Evolutionary conservation across 2,888 invertebrate genomes (phyloP), one percentile per base, ranked within the genome.

Genomic region (Bruchidius siliquastri): DNA sequence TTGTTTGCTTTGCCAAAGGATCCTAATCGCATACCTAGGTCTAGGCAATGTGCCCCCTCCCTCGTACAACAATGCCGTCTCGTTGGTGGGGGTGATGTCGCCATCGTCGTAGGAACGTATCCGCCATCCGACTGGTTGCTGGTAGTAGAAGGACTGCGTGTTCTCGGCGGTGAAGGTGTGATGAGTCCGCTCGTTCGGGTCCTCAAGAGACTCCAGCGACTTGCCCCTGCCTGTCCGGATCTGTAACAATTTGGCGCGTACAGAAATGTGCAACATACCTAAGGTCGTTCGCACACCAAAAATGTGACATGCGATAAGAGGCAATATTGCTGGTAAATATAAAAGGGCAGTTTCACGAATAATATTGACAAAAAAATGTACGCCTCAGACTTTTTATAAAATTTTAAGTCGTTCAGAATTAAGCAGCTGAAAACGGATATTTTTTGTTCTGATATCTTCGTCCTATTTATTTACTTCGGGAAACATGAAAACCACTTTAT

Each of bases 1-100:
- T n/a, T n/a, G n/a, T n/a, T n/a, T n/a, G n/a, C n/a, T n/a, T n/a
- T n/a, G n/a, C 8, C 26, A 26, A 26, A 4, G 26, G 26, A 26
- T n/a, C n/a, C n/a, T n/a, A n/a, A n/a, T 49, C 3, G 18, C 8
- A 49, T 49, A 22, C 77, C 95, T 89, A 3, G 96, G 96, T 73
- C 97, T 91, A 0, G 96, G 96, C 76, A 97, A 86, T 0, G 97
- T 97, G 8, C 96, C 96, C 0, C 94, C 94, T 0, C 94, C 94
- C 80, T 93, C 93, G 75, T 86, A 86, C 67, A 85, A 69, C 30
- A 83, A 73, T 6, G 77, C 79, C 49, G 88, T 87, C 85, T 96
- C 96, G 84, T 96, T 96, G 70, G 96, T 96, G 20, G 94, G 94
- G 49, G 96, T 96, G 77, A 96, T 93, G 85, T 96, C 96, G 21